Conservation (phyloP, 1,140 invertebrate genomes). For the Bombus haemorrhoidalis region DNA sequence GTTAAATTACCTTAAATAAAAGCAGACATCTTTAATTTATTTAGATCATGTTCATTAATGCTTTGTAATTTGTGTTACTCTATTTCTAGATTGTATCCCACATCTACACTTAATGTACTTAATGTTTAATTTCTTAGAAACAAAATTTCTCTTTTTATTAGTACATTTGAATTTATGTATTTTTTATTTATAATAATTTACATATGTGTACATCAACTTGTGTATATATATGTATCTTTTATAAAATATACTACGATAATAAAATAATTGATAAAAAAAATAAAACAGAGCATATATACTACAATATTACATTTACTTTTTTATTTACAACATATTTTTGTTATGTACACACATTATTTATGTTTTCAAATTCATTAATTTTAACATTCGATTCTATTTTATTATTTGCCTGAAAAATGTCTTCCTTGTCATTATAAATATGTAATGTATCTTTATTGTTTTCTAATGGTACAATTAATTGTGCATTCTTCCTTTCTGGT, state of each 20-base stretch:
- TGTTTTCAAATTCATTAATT: constrained; percentile 7
- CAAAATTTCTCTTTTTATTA: neutral
- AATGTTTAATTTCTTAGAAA: constrained; percentile 15
- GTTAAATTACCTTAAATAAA: constrained; percentile 1
- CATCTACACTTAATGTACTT: constrained; percentile 10
- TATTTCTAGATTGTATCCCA: neutral
- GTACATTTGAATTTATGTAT: constrained; percentile 5
- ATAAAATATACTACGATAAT: neutral
- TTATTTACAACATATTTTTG: constrained; percentile 11
- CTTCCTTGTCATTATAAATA: neutral
- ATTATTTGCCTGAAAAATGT: neutral
- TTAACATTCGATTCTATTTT: neutral
- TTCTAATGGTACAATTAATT: constrained; percentile 69
- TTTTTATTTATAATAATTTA: constrained; percentile 23
- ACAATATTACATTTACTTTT: neutral
- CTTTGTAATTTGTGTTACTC: neutral
- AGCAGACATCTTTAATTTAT: constrained; percentile 18
- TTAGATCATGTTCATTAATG: neutral
- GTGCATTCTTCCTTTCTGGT: constrained; percentile 89
- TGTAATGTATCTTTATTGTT: constrained; percentile 1
- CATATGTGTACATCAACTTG: constrained; percentile 31
- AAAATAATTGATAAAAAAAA: neutral
- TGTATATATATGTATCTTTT: constrained; percentile 42
- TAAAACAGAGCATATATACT: constrained; percentile 15
- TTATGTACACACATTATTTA: constrained; percentile 23